These are phyloP conservation scores for Butorides virescens DNA, from an alignment of 2,113 vertebrate genomes.

Conservation along the genomic window DNA sequence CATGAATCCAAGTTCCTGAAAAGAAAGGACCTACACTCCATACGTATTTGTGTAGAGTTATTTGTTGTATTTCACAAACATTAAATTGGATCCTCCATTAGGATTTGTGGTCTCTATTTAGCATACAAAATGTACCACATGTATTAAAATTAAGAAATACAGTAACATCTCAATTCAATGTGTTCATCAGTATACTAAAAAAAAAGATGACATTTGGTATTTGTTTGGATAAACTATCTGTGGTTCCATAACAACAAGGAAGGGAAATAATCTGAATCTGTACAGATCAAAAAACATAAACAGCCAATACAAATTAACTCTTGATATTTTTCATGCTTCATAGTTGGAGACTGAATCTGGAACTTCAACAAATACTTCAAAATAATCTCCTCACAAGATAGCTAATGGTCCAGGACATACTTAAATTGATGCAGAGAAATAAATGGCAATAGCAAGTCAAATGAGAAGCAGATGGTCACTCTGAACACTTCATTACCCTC, in stretches of 20 bases:
- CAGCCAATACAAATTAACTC: neutral
- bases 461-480: constrained; percentile 53
- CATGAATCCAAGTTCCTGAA: neutral
- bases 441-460: constrained; percentile 35
- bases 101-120: neutral
- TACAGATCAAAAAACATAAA: neutral
- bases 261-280: neutral
- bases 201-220: neutral
- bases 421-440: neutral
- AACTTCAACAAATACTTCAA: constrained; percentile 5
- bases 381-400: constrained; percentile 18
- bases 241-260: constrained; percentile 2
- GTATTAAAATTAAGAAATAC: neutral
- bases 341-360: neutral
- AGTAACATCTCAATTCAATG: neutral
- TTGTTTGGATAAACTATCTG: constrained; percentile 27
- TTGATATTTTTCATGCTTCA: neutral
- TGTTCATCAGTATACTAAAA: neutral
- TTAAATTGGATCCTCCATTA: neutral
- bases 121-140: neutral
- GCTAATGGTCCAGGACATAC: constrained; percentile 14
- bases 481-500: constrained; percentile 25
- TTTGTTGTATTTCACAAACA: neutral
- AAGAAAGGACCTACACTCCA: neutral
- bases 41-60: neutral